Evolutionary conservation across 1,140 invertebrate species (phyloP), one percentile per base, ranked within the genome.

Genomic region (Trichomalopsis sarcophagae): DNA sequence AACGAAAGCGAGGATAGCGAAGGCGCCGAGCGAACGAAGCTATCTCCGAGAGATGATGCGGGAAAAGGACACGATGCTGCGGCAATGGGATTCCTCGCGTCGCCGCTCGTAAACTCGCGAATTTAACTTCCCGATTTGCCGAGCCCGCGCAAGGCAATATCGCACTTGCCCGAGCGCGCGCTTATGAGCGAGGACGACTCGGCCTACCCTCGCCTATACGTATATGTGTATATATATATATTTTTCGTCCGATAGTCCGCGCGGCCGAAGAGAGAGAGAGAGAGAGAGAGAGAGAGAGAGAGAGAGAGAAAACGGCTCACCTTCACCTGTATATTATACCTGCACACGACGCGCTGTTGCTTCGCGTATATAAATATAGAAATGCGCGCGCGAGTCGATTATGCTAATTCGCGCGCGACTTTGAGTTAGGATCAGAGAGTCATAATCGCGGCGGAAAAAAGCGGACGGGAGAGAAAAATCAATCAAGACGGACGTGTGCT

Each of bases 71-170:
- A 44, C 40, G 40, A 44, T 44, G 75, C 81, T 79, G 30, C 66
- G 55, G 27, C 27, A 76, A 83, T 68, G 44, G 66, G 74, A 83
- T 83, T 84, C 69, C 84, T 81, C 77, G 82, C 88, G 89, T 88
- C 86, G 87, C 87, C 87, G 87, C 87, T 86, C 88, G 87, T 90
- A 90, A 90, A 90, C 86, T 89, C 79, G 86, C 82, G 81, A 87
- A 84, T 89, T 90, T 89, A 89, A 87, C 79, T 83, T 76, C n/a
- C 73, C 50, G 74, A 76, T 77, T 68, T 76, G 74, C 55, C 33
- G 5, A 36, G 33, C 33, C 3, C 4, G 33, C 71, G n/a, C 27
- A 27, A 27, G 27, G 21, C 30, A 82, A 82, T 75, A 82, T 82
- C 33, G 68, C 50, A 77, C 55, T 77, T 83, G 74, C 33, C 27